Conservation (phyloP, 2,888 invertebrate genomes). For the Ophonus ardosiacus region DNA sequence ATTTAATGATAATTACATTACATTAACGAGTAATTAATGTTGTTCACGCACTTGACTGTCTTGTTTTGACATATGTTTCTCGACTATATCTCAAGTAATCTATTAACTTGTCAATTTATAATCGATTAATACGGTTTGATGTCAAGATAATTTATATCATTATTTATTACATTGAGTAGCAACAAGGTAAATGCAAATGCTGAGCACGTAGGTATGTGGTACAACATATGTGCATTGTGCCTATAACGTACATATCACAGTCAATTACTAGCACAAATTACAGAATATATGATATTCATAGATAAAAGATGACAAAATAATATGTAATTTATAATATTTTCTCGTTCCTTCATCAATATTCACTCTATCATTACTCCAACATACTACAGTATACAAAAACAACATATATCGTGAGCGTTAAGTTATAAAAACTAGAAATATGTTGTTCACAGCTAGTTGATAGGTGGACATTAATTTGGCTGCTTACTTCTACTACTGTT, state of each 20-base stretch:
- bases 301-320: no score
- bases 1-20: constrained; percentile 11
- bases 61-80: constrained; percentile 50
- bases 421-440: no score
- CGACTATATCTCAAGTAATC: constrained; percentile 59
- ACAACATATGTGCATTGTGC: not conserved
- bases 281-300: no score
- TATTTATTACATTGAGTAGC: constrained; percentile 1
- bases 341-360: no score
- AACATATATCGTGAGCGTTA: no score
- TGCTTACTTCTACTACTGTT: no score
- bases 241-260: not conserved
- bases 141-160: constrained; percentile 48
- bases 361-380: no score
- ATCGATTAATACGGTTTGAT: constrained; percentile 52
- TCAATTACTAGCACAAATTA: not conserved
- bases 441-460: no score
- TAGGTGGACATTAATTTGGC: no score
- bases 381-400: no score
- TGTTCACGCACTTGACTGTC: constrained; percentile 51
- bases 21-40: constrained; percentile 56
- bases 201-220: no score
- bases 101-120: constrained; percentile 60
- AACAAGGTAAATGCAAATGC: not conserved
- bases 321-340: no score